Evolutionary conservation across 2,113 vertebrate species (phyloP), one percentile per base, ranked within the genome.

Genomic region (Pimephales promelas): DNA sequence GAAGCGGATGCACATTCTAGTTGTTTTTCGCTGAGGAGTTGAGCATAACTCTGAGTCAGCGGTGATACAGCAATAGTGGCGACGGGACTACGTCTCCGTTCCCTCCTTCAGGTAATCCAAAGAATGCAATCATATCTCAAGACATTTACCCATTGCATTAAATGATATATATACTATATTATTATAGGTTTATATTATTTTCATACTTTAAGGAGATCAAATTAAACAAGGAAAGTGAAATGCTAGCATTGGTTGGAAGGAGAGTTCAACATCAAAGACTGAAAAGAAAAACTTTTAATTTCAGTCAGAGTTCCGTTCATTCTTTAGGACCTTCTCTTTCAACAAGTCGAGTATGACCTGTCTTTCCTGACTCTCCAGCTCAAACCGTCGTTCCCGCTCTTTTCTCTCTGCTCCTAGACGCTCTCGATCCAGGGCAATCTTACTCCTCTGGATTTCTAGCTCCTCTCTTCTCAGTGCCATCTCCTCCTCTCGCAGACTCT

Each of bases 321-420:
- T 87, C 83, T 93, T 94, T 45, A 95, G 89, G 81, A 95, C 93
- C 84, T 94, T 95, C 78, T 94, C 92, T 84, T 94, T 94, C 9
- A 95, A 84, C 85, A 95, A 90, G 76, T 95, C 92, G 79, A 95
- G 82, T 84, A 95, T 94, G 84, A 95, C 94, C 90, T 94, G 93
- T 79, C 94, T 92, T 89, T 95, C 94, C 83, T 95, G 93, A 77
- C 94, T 94, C 91, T 95, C 94, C 72, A 94, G 90, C 84, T 94
- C 93, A 79, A 94, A 95, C 28, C 94, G 90, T 7, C 91, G 87
- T 82, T 94, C 94, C 57, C 93, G 89, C 80, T 95, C 94, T 85
- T 91, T 93, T 72, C 92, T 91, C 86, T 94, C 94, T 1, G 91
- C 92, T 34, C 89, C 93, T 45, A 95, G 89, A 71, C 93, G 90